phyloP scores from a whole-genome alignment of 2,797 vertebrate species.

The Pempheris klunzingeri region DNA sequence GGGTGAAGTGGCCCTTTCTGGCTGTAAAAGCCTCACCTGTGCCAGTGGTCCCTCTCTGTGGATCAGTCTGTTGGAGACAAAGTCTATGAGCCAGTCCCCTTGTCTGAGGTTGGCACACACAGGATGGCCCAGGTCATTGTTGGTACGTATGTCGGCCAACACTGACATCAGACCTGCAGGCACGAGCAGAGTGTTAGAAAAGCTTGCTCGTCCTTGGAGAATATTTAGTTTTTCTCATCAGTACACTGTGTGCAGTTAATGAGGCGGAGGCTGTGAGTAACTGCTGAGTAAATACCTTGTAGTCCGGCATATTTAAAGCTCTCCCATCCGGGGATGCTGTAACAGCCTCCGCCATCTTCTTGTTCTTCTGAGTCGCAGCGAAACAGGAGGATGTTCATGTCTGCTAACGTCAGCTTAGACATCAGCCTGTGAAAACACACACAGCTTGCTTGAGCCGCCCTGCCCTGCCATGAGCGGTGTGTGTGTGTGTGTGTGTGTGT shows the following conservation, averaged over 20 bases:
- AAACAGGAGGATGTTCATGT: slow-evolving; percentile 93
- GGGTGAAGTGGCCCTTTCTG: not conserved
- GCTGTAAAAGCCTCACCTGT: slow-evolving; percentile 83
- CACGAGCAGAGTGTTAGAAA: slow-evolving; percentile 10
- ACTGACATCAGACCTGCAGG: slow-evolving; percentile 93
- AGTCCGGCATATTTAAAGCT: slow-evolving; percentile 93
- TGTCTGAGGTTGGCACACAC: slow-evolving; percentile 94
- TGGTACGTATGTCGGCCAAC: slow-evolving; percentile 92
- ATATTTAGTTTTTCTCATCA: too few relatives aligned
- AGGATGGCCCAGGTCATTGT: slow-evolving; percentile 96
- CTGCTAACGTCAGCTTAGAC: slow-evolving; percentile 90
- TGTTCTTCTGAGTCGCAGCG: slow-evolving; percentile 94
- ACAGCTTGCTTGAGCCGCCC: not conserved
- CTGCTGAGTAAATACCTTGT: slow-evolving; percentile 87
- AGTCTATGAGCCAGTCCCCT: slow-evolving; percentile 98
- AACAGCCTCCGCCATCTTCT: slow-evolving; percentile 96
- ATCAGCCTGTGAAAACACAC: slow-evolving; percentile 86
- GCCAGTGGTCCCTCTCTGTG: slow-evolving; percentile 86
- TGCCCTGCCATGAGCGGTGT: not conserved
- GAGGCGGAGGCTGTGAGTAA: rapidly evolving
- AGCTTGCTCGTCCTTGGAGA: too few relatives aligned
- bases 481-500: not conserved
- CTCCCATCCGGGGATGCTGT: slow-evolving; percentile 93
- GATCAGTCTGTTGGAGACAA: slow-evolving; percentile 90
- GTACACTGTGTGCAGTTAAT: not conserved